Conservation (phyloP, 1,140 invertebrate species). For the Holcopasites calliopsidis region DNA sequence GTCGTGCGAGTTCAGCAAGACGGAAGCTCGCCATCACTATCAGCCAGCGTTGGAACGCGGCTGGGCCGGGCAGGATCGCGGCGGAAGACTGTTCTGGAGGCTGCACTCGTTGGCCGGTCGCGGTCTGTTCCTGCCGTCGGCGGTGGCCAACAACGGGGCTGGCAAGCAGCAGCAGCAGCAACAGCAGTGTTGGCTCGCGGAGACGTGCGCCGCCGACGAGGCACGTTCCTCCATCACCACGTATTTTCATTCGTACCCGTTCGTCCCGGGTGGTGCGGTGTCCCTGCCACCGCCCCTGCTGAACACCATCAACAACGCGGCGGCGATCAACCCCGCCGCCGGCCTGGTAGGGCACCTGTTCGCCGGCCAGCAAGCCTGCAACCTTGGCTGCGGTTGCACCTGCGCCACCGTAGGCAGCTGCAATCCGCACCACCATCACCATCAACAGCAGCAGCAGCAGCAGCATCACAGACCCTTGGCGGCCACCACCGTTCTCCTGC, state of each 20-base stretch:
- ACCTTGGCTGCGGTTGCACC: slow-evolving; percentile 73
- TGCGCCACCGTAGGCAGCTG: slow-evolving; percentile 67
- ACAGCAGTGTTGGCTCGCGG: slow-evolving; percentile 64
- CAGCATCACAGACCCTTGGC: slow-evolving; percentile 65
- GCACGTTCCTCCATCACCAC: slow-evolving; percentile 76
- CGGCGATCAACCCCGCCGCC: slow-evolving; percentile 70
- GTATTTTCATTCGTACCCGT: slow-evolving; percentile 80
- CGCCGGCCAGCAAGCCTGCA: slow-evolving; percentile 72
- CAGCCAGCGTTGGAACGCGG: slow-evolving; percentile 48
- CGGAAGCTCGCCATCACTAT: slow-evolving; percentile 54
- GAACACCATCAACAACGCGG: slow-evolving; percentile 60
- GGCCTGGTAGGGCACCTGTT: slow-evolving; percentile 73
- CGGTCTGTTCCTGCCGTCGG: slow-evolving; percentile 18
- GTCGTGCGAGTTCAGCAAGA: slow-evolving; percentile 51
- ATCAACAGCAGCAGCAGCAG: slow-evolving; percentile 69
- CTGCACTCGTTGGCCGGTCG: slow-evolving; percentile 57
- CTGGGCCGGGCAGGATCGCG: slow-evolving; percentile 52
- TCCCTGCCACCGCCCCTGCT: slow-evolving; percentile 72
- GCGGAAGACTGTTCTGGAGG: slow-evolving; percentile 52
- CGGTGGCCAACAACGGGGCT: neutral
- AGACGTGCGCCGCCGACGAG: slow-evolving; percentile 66
- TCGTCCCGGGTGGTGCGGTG: slow-evolving; percentile 78
- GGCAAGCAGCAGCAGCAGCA: slow-evolving; percentile 14
- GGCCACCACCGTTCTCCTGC: slow-evolving; percentile 74
- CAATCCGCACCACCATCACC: slow-evolving; percentile 66